Evolutionary conservation across 2,888 invertebrate species (phyloP).

Genomic region (Microctonus brassicae): DNA sequence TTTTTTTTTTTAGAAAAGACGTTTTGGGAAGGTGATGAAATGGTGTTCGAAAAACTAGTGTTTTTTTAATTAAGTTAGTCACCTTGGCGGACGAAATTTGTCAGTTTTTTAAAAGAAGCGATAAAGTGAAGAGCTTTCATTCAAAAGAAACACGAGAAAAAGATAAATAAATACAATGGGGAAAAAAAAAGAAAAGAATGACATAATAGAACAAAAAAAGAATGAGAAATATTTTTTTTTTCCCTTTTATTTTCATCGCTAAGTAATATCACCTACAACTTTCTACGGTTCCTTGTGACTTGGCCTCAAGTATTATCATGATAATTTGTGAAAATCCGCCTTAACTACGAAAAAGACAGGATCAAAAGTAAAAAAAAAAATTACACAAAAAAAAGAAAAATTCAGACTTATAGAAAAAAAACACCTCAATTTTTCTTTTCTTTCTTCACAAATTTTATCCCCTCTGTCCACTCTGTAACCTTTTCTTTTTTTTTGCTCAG

Average conservation of each 20-base stretch:
- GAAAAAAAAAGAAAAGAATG: not conserved
- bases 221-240: not conserved
- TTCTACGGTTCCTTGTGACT: slow-evolving; percentile 8
- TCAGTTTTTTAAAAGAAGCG: too few species aligned
- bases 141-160: not conserved
- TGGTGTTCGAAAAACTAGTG: too few species aligned
- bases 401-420: not conserved
- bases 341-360: not conserved
- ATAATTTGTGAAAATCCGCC: not conserved
- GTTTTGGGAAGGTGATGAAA: too few species aligned
- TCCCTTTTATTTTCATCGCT: not conserved
- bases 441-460: too few species aligned
- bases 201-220: not conserved
- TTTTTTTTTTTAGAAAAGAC: too few species aligned
- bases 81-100: too few species aligned
- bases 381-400: not conserved
- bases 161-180: not conserved
- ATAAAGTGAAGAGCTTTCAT: not conserved
- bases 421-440: not conserved
- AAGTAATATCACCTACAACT: slow-evolving; percentile 15
- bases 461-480: too few species aligned
- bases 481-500: too few species aligned
- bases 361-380: not conserved
- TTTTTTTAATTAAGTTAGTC: too few species aligned
- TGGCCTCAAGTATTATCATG: slow-evolving; percentile 12